Conservation (phyloP, 2,888 invertebrate genomes). For the Carpatolechia fugitivella region DNA sequence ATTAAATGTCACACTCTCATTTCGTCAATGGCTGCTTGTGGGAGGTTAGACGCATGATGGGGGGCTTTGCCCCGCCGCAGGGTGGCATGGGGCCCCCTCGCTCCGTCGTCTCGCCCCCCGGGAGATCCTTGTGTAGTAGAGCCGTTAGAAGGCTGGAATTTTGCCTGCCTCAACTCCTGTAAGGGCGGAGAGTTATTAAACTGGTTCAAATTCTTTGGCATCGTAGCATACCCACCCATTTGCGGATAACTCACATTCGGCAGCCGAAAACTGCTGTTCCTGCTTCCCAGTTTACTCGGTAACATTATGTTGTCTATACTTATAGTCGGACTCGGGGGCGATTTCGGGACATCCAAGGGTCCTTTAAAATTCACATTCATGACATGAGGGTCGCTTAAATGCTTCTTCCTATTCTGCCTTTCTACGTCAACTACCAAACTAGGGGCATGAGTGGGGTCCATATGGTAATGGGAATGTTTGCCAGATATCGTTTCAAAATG, state of each 20-base stretch:
- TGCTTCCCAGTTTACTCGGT: conserved; percentile 75
- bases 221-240: conserved; percentile 73
- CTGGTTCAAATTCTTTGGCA: conserved; percentile 81
- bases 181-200: conserved; percentile 71
- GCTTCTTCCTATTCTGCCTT: conserved; percentile 70
- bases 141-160: conserved; percentile 80
- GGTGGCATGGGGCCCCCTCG: conserved; percentile 63
- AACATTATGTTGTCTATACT: conserved; percentile 78
- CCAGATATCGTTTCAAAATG: conserved; percentile 87
- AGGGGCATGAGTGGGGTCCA: conserved; percentile 87
- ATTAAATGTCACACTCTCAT: conserved; percentile 91
- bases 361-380: conserved; percentile 79
- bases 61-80: conserved; percentile 64
- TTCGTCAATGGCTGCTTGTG: conserved; percentile 92
- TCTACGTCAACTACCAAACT: conserved; percentile 92
- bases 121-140: conserved; percentile 70
- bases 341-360: conserved; percentile 76
- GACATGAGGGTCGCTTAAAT: conserved; percentile 71
- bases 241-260: conserved; percentile 69
- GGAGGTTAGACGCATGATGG: conserved; percentile 81
- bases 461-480: conserved; percentile 89
- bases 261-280: conserved; percentile 69
- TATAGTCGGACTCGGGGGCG: conserved; percentile 82
- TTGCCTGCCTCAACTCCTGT: conserved; percentile 78
- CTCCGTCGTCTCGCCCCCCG: conserved; percentile 43